Evolutionary conservation across 2,113 vertebrate species (phyloP).

Genomic region (Jaculus jaculus): DNA sequence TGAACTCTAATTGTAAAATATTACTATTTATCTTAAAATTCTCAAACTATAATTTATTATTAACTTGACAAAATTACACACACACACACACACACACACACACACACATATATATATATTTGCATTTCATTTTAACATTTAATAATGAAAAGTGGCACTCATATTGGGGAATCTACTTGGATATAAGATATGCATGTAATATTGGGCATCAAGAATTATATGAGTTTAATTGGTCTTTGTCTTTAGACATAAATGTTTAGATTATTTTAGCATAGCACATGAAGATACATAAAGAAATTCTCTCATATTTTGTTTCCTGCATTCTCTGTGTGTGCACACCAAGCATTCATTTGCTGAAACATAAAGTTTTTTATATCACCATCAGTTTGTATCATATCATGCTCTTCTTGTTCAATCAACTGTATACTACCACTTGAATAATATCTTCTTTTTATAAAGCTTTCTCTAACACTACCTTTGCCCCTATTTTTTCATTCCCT

Average conservation of each 20-base stretch:
- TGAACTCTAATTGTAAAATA: neutral
- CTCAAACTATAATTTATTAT: neutral
- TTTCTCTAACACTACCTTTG: neutral
- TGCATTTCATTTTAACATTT: neutral
- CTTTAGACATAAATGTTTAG: no score
- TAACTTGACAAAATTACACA: neutral
- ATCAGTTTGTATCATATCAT: neutral
- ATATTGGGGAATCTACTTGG: neutral
- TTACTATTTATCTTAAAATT: neutral
- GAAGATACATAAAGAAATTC: neutral
- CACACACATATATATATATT: neutral
- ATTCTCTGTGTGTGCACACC: neutral
- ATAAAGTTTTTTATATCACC: neutral
- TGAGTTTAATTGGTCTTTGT: neutral
- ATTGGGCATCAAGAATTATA: neutral
- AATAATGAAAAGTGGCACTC: neutral
- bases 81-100: no score
- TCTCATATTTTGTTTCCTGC: neutral
- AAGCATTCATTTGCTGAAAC: neutral
- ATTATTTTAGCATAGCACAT: no score
- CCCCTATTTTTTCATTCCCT: neutral
- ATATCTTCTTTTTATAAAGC: neutral
- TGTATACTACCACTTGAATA: no score
- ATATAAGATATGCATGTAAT: neutral
- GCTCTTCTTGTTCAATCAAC: neutral